Conservation (phyloP, 92 coral and sea anemone species). For the Porites lobata region DNA sequence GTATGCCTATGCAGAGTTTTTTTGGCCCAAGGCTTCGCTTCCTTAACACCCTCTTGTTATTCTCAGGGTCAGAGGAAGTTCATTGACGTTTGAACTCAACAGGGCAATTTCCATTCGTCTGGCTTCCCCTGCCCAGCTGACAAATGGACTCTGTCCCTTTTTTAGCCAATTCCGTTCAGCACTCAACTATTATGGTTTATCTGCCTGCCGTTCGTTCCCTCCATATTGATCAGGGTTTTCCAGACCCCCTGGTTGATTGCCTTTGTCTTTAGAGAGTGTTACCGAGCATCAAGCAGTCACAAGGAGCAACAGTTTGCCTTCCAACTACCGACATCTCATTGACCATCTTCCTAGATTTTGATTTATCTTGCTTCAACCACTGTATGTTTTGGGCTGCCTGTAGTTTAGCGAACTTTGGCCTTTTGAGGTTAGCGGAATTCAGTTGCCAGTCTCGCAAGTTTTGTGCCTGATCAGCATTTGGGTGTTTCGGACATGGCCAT, state of each 20-base stretch:
- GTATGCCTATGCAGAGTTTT: neutral
- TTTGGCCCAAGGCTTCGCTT: conserved; percentile 26
- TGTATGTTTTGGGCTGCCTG: conserved; percentile 58
- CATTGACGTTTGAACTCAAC: neutral
- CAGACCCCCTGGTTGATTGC: neutral
- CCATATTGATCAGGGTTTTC: neutral
- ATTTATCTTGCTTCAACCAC: conserved; percentile 6
- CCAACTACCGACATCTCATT: conserved; percentile 9
- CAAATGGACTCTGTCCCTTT: conserved; percentile 39
- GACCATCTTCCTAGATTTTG: neutral
- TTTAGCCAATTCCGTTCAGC: conserved; percentile 14
- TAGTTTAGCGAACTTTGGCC: conserved; percentile 43
- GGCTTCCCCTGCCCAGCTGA: neutral
- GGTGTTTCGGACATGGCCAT: conserved; percentile 33
- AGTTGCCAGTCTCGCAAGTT: neutral
- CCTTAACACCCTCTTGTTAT: conserved; percentile 31
- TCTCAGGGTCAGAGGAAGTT: conserved; percentile 20
- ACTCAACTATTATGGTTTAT: conserved; percentile 23
- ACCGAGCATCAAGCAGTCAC: neutral
- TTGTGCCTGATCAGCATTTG: conserved; percentile 22
- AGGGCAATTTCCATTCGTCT: neutral
- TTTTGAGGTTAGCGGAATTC: conserved; percentile 53
- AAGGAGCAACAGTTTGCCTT: neutral
- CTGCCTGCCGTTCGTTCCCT: neutral
- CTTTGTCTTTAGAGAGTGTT: neutral